phyloP scores from a whole-genome alignment of 2,888 invertebrate species.

The Lathronympha strigana region DNA sequence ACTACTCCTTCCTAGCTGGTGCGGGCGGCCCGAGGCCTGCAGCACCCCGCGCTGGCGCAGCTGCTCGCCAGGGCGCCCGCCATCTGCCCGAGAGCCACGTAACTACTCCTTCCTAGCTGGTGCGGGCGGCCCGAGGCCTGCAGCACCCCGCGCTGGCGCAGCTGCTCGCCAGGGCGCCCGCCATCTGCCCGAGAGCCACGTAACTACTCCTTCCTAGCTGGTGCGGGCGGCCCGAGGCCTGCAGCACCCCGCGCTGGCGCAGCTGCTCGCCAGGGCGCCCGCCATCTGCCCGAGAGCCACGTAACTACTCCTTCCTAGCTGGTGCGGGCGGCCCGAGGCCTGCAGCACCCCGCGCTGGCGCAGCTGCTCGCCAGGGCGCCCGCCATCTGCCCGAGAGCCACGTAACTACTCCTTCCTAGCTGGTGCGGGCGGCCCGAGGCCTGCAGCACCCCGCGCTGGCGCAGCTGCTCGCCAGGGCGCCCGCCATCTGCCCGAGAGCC shows the following conservation, averaged over 20 bases:
- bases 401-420: too few species aligned
- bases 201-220: too few species aligned
- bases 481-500: slow-evolving; percentile 87
- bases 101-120: too few species aligned
- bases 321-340: slow-evolving; percentile 87
- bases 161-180: slow-evolving; percentile 85
- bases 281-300: slow-evolving; percentile 88
- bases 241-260: slow-evolving; percentile 87
- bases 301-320: too few species aligned
- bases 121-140: not conserved
- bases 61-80: slow-evolving; percentile 85
- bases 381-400: slow-evolving; percentile 87
- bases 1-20: too few species aligned
- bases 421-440: slow-evolving; percentile 87
- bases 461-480: slow-evolving; percentile 86
- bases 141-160: not conserved
- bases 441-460: slow-evolving; percentile 88
- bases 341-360: slow-evolving; percentile 88
- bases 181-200: slow-evolving; percentile 88
- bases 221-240: slow-evolving; percentile 88
- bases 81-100: slow-evolving; percentile 89
- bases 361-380: slow-evolving; percentile 86
- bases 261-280: slow-evolving; percentile 86
- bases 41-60: not conserved
- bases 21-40: not conserved